These are phyloP conservation scores for Dilophus febrilis DNA, from an alignment of 2,888 invertebrate genomes.

Conservation along the genomic window DNA sequence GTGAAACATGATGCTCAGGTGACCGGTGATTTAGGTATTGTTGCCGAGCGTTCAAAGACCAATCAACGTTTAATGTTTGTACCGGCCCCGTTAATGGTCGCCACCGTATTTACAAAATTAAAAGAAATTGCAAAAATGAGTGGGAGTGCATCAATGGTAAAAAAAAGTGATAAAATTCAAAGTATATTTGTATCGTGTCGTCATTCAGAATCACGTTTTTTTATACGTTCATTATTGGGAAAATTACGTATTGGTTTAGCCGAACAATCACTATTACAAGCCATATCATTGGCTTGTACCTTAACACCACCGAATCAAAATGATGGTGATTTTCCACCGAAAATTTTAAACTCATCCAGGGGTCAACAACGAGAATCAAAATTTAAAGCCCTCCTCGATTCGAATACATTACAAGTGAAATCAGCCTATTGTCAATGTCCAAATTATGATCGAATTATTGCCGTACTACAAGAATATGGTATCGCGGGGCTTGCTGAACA, in stretches of 20 bases:
- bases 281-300: constrained; percentile 73
- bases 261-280: constrained; percentile 86
- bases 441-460: constrained; percentile 72
- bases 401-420: constrained; percentile 61
- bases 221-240: constrained; percentile 80
- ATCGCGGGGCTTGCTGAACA: constrained; percentile 51
- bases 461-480: constrained; percentile 61
- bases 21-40: constrained; percentile 78
- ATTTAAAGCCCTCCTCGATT: constrained; percentile 60
- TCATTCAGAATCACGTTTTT: constrained; percentile 69
- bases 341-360: constrained; percentile 43
- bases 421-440: constrained; percentile 95
- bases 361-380: constrained; percentile 40
- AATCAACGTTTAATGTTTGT: constrained; percentile 79
- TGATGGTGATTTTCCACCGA: constrained; percentile 34
- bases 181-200: constrained; percentile 83
- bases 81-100: constrained; percentile 58
- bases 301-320: constrained; percentile 55
- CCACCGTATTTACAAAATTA: constrained; percentile 62
- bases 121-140: constrained; percentile 75
- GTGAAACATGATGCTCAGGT: constrained; percentile 43
- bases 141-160: constrained; percentile 55
- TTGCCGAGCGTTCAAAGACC: constrained; percentile 70
- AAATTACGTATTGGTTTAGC: constrained; percentile 93
- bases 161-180: constrained; percentile 85